Evolutionary conservation across 1,140 invertebrate species (phyloP).

Genomic region (Globodera ellingtonae): DNA sequence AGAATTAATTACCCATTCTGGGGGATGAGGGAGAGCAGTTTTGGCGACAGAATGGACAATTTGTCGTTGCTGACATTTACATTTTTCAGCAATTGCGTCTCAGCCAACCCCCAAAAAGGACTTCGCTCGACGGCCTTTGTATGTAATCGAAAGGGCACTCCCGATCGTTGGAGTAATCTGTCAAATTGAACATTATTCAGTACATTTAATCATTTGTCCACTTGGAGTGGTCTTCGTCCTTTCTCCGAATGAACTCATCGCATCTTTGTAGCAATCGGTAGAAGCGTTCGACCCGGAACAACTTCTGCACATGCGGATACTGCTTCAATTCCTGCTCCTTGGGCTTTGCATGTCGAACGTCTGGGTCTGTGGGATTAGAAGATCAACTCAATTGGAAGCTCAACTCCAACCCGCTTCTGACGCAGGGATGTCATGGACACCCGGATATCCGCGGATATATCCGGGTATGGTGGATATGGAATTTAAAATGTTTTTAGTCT

Average conservation of each 20-base stretch:
- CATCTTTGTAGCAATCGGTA: constrained; percentile 6
- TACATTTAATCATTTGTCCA: neutral
- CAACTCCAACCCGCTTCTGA: no score
- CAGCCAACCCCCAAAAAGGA: neutral
- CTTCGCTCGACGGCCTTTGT: neutral
- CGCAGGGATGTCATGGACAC: no score
- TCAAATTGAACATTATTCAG: neutral
- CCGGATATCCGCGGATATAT: no score
- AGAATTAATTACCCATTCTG: neutral
- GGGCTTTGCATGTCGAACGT: neutral
- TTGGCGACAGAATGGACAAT: constrained; percentile 35
- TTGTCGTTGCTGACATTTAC: neutral
- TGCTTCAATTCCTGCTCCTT: constrained; percentile 12
- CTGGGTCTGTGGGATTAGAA: neutral
- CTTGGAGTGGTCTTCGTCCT: constrained; percentile 12
- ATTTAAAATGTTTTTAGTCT: no score
- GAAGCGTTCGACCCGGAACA: constrained; percentile 13
- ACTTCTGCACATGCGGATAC: constrained; percentile 15
- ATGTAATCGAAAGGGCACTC: neutral
- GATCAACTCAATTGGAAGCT: no score
- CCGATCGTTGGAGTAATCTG: neutral
- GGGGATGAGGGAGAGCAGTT: constrained; percentile 34
- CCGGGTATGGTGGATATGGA: no score
- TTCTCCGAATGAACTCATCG: constrained; percentile 6
- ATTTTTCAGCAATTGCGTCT: constrained; percentile 10